These are phyloP conservation scores for Megalurothrips usitatus DNA, from an alignment of 2,888 invertebrate species.

Conservation along the genomic window DNA sequence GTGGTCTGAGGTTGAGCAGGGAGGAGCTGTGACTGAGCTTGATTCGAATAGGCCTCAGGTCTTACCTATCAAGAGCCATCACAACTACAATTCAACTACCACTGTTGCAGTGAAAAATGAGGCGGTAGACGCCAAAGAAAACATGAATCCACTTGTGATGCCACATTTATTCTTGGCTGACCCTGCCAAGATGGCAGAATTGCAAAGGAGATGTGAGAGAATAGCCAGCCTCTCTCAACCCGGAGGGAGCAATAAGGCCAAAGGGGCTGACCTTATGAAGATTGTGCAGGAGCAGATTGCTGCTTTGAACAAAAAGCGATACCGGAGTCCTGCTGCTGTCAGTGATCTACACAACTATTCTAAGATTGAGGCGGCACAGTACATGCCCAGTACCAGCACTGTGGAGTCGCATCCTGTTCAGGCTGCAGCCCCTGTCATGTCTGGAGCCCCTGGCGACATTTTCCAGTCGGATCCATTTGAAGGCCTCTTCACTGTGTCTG, in stretches of 20 bases:
- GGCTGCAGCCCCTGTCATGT: background rate
- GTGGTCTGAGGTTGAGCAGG: background rate
- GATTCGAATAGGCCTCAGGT: background rate
- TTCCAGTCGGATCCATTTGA: constrained; percentile 2
- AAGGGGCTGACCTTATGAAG: background rate
- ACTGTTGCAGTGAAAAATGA: background rate
- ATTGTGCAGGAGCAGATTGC: background rate
- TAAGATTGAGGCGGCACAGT: background rate
- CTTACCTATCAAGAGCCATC: background rate
- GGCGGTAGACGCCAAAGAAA: background rate
- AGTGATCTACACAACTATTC: background rate
- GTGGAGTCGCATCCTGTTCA: background rate
- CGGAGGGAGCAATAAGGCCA: background rate
- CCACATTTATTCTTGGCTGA: background rate
- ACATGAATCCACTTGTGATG: background rate
- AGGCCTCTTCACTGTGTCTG: background rate
- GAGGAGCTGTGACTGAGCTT: background rate
- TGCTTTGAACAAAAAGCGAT: background rate
- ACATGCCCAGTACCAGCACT: background rate
- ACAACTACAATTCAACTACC: background rate
- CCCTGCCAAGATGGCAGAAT: constrained; percentile 5
- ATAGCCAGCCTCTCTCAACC: background rate
- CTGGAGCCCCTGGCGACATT: background rate
- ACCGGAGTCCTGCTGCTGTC: background rate
- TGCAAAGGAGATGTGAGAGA: background rate